Evolutionary conservation across 2,888 invertebrate genomes (phyloP), one percentile per base, ranked within the genome.

Genomic region (Pandemis heparana): DNA sequence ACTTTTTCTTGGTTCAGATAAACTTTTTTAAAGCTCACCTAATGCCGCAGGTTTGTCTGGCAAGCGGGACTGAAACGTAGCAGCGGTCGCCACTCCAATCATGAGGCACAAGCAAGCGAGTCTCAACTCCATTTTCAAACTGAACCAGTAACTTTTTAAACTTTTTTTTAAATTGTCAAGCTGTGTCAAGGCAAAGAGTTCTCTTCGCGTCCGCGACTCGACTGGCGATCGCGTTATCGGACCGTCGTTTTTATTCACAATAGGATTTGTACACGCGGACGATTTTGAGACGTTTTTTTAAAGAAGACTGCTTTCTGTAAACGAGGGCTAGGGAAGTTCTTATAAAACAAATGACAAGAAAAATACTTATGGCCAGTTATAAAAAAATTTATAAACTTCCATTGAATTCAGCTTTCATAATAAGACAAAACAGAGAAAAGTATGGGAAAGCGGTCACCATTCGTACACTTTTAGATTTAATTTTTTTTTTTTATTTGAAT

Each of bases 1-100:
- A 32, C 23, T 32, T 32, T 32, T 32, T 32, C 23, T 32, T 32
- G 1, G 23, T 32, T 32, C 23, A 4, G 23, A 32, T 32, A 2
- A 32, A 32, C 23, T 48, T 18, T 4, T 41, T 16, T 6, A 0
- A 48, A 63, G 85, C 92, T 86, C 76, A 93, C 93, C 89, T 16
- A 90, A 82, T 78, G 88, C 85, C 38, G 64, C 71, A 0, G 93
- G 92, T 77, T 90, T 92, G 23, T 39, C 51, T 0, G 90, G 89
- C 8, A 81, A 72, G 1, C n/a, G 56, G n/a, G 87, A 87, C 7
- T 78, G 75, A 80, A 80, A 89, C 0, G 85, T 86, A 0, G 92
- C 92, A 12, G 88, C 89, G 78, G 79, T 86, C 5, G 85, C 84
- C 16, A 86, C 77, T 16, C 87, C 84, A 74, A 91, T 80, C 74